Base-by-base conservation (phyloP, 2,888 invertebrate genomes). In the Isoperla grammatica region DNA sequence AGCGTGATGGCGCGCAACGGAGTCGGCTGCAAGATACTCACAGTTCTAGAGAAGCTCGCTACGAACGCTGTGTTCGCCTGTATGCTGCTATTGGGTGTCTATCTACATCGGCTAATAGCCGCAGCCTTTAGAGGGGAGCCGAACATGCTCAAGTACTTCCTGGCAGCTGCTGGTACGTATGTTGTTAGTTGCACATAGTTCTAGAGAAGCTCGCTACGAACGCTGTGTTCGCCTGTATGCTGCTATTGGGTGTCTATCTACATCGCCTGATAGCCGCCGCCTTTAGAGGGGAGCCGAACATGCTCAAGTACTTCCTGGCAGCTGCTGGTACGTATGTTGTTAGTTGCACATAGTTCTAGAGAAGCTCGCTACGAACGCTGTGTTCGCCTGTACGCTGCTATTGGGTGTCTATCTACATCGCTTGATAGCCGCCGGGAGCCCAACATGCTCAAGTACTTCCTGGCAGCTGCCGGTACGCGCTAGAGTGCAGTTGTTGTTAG, bases 351-450 rank as follows among this genome's bases (percentile, higher is more conserved):
- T 82, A 0, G 74, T 81, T 48, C 72, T 80, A 1, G 82, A 82
- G 63, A 78, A 79, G 43, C 67, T 78, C 1, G 76, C 81, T 0
- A 78, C 77, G 2, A 83, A 83, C 67, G 74, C 76, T 0, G 84
- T 86, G 46, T 87, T 85, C 68, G 79, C 83, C 2, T 85, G 84
- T 70, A 87, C 87, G 87, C 72, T 87, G 48, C 74, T 83, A 1
- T 85, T 85, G 68, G 85, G 83, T 0, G 73, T 82, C 39, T 84
- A 82, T 69, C 70, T 87, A 2, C 86, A 87, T 67, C 79, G 85
- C 49, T 75, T 83, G 15, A 82, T 88, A 23, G 86, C 83, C 0
- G 79, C 83, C 19, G 80, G 46, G 80, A 84, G 58, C 72, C 81
- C 11, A 78, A 77, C 13, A 73, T 82, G 17, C 64, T 68, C 5